phyloP scores from a whole-genome alignment of 2,113 vertebrate species.

The Thalassoma bifasciatum region DNA sequence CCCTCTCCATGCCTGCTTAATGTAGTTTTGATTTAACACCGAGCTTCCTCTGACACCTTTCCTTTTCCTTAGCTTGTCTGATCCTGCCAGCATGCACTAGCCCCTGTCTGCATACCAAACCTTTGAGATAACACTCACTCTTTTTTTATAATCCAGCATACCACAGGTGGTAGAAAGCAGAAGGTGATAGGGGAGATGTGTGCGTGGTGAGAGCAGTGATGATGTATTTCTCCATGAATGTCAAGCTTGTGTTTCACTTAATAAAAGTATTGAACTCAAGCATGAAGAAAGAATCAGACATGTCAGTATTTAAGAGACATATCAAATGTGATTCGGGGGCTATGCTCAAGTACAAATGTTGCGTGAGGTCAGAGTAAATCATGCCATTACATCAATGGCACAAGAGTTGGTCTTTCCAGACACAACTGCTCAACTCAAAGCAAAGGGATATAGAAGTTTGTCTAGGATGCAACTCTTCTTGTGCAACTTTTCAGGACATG shows the following conservation, averaged over 20 bases:
- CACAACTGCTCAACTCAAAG: too few species aligned
- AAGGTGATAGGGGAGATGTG: slow-evolving; percentile 45
- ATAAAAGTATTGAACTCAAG: slow-evolving; percentile 29
- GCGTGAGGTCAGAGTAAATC: not conserved
- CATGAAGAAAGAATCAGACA: slow-evolving; percentile 24
- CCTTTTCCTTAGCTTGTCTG: slow-evolving; percentile 70
- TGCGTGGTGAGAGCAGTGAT: slow-evolving; percentile 42
- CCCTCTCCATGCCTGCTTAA: slow-evolving; percentile 47
- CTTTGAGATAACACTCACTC: slow-evolving; percentile 70
- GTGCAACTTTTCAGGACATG: not conserved
- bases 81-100: slow-evolving; percentile 67
- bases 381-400: not conserved
- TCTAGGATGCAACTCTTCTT: not conserved
- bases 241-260: slow-evolving; percentile 31
- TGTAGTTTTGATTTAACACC: slow-evolving; percentile 56
- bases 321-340: slow-evolving; percentile 24
- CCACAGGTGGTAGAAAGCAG: slow-evolving; percentile 56
- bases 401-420: not conserved
- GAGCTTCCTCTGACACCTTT: slow-evolving; percentile 64
- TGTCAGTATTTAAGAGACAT: slow-evolving; percentile 6
- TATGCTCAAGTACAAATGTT: not conserved
- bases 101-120: slow-evolving; percentile 73
- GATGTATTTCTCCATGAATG: slow-evolving; percentile 47
- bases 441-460: too few species aligned
- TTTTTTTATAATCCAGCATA: slow-evolving; percentile 68